Base-by-base conservation (phyloP, 1,140 invertebrate genomes). In the Archivesica marissinica region DNA sequence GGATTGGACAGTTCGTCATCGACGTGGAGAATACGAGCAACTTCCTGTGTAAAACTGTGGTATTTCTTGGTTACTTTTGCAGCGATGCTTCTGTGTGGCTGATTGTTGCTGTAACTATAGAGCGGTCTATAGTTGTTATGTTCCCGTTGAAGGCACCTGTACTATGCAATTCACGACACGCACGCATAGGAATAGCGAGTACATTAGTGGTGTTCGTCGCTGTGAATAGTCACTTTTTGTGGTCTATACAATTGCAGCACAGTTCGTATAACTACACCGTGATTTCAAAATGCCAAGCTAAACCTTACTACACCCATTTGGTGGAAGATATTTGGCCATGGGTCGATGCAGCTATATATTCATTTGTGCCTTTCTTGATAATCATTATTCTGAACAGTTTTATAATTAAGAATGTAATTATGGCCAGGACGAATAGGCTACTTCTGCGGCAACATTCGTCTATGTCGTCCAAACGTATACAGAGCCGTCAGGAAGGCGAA, bases 101-200 rank as follows among this genome's bases (percentile, higher is more conserved):
- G 0, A 93, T 94, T 28, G 90, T 94, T 15, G 92, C 92, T 7
- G 92, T 94, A 17, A 94, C 93, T 2, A 61, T 93, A 2, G 93
- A 94, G 75, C 86, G 93, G 20, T 92, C 87, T 78, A 93, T 94
- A 68, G 93, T 91, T 44, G 92, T 94, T 9, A 91, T 90, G 44
- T 86, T 89, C 68, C 93, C 93, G 9, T 85, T 94, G 11, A 83
- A 89, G 30, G 92, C 93, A 3, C 89, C 64, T 23, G 39, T 56
- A 23, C 85, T 94, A 59, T 93, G 92, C 78, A 91, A 90, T 76
- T 70, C 89, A 17, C 75, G 68, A 35, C 68, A 90, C 33, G 91
- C 93, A 25, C 88, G 85, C 13, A 78, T 87, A 25, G 87, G 89
- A 2, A 89, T 92, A 33, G 35, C 86, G 1, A 33, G 74, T 2